phyloP scores from a whole-genome alignment of 2,113 vertebrate species.

The Rhineura floridana region DNA sequence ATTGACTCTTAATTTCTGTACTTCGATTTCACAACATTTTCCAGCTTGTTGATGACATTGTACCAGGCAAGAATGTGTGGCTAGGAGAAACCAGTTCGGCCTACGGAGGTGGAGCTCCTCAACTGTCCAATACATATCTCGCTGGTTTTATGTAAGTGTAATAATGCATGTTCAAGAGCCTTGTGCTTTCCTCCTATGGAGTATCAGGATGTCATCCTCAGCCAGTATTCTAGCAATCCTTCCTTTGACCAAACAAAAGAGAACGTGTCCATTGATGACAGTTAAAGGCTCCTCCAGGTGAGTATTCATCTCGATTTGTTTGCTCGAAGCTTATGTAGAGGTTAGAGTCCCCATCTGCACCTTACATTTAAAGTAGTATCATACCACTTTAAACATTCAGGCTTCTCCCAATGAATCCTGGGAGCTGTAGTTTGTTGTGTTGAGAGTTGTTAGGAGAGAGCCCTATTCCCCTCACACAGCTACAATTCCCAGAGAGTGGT shows the following conservation, averaged over 20 bases:
- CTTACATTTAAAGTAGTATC: no score
- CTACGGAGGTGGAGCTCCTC: slow-evolving; percentile 87
- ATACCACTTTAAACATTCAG: no score
- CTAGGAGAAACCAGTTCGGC: slow-evolving; percentile 96
- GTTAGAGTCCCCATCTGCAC: no score
- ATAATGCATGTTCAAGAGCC: background rate
- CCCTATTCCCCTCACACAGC: no score
- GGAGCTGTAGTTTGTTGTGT: no score
- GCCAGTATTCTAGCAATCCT: background rate
- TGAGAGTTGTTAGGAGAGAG: no score
- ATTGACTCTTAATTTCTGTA: background rate
- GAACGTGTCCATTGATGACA: background rate
- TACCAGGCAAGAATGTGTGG: slow-evolving; percentile 87
- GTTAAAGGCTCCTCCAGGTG: no score
- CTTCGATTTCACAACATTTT: background rate
- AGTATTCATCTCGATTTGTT: no score
- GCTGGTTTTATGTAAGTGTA: slow-evolving; percentile 95
- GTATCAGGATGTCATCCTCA: background rate
- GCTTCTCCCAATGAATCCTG: no score
- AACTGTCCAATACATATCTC: slow-evolving; percentile 86
- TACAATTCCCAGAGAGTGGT: no score
- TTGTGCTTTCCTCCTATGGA: fast-evolving
- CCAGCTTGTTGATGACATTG: slow-evolving; percentile 73
- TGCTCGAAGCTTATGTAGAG: no score
- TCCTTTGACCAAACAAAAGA: background rate